Evolutionary conservation across 2,888 invertebrate species (phyloP).

Genomic region (Rosalia funebris): DNA sequence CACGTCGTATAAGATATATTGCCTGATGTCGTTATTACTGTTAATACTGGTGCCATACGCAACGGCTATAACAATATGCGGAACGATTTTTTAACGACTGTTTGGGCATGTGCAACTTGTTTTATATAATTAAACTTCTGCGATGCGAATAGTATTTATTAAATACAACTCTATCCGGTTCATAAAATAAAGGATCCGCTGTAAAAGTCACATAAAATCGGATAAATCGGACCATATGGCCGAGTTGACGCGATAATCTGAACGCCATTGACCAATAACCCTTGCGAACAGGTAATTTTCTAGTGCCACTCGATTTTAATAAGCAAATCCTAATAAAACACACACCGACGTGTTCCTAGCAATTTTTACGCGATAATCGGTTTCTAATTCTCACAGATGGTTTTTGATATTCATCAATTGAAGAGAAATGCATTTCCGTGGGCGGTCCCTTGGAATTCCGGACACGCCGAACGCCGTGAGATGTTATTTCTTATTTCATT

Average conservation of each 20-base stretch:
- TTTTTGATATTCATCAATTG: conserved; percentile 51
- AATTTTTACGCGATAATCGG: conserved; percentile 43
- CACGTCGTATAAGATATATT: background rate
- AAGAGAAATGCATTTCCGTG: conserved; percentile 51
- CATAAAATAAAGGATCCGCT: conserved; percentile 39
- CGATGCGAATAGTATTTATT: conserved; percentile 34
- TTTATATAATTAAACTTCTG: conserved; percentile 14
- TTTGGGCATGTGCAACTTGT: background rate
- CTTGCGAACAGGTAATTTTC: conserved; percentile 32
- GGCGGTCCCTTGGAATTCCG: conserved; percentile 49
- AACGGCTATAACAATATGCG: background rate
- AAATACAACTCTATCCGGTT: conserved; percentile 38
- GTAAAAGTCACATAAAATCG: conserved; percentile 46
- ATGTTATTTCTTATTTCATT: conserved; percentile 46
- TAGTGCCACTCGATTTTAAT: conserved; percentile 36
- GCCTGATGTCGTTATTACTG: background rate
- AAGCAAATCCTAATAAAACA: background rate
- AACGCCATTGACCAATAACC: conserved; percentile 32
- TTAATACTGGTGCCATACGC: background rate
- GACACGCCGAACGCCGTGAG: conserved; percentile 46
- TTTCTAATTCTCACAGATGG: conserved; percentile 50
- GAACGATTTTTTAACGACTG: background rate
- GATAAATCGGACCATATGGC: conserved; percentile 47
- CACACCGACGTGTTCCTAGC: background rate
- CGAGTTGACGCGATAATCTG: conserved; percentile 33